Evolutionary conservation across 2,797 vertebrate genomes (phyloP).

Genomic region (Catharus ustulatus): DNA sequence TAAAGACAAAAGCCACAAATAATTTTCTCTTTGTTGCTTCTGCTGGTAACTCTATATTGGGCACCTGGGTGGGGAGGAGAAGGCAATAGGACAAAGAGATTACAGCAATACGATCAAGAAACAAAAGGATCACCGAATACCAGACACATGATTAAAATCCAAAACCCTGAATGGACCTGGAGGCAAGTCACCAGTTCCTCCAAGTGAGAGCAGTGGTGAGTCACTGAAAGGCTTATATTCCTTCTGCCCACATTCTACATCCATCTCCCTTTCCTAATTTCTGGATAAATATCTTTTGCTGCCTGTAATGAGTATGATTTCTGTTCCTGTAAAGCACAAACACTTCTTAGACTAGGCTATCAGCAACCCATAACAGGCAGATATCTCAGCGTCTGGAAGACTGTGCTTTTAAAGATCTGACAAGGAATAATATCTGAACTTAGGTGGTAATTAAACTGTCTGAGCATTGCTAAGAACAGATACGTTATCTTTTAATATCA

Average conservation of each 20-base stretch:
- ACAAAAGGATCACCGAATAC: background rate
- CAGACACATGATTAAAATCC: background rate
- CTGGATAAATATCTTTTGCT: slow-evolving; percentile 13
- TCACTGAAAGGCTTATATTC: background rate
- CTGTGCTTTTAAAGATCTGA: slow-evolving; percentile 59
- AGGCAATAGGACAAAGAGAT: background rate
- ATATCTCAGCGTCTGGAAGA: slow-evolving; percentile 54
- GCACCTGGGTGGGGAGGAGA: background rate
- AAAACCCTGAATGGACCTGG: background rate
- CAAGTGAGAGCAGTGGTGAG: background rate
- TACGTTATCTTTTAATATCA: slow-evolving; percentile 71
- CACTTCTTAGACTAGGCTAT: slow-evolving; percentile 27
- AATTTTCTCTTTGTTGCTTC: background rate
- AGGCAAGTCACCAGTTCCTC: background rate
- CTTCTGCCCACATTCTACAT: background rate
- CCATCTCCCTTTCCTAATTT: background rate
- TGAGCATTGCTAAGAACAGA: slow-evolving; percentile 56
- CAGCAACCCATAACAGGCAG: slow-evolving; percentile 46
- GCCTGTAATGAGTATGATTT: background rate
- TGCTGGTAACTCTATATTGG: background rate
- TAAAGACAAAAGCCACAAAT: background rate
- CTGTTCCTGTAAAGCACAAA: slow-evolving; percentile 25
- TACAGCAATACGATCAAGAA: background rate
- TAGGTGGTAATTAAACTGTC: slow-evolving; percentile 73
- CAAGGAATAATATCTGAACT: slow-evolving; percentile 71